phyloP scores from a whole-genome alignment of 2,113 vertebrate genomes.

The Ellobius talpinus region DNA sequence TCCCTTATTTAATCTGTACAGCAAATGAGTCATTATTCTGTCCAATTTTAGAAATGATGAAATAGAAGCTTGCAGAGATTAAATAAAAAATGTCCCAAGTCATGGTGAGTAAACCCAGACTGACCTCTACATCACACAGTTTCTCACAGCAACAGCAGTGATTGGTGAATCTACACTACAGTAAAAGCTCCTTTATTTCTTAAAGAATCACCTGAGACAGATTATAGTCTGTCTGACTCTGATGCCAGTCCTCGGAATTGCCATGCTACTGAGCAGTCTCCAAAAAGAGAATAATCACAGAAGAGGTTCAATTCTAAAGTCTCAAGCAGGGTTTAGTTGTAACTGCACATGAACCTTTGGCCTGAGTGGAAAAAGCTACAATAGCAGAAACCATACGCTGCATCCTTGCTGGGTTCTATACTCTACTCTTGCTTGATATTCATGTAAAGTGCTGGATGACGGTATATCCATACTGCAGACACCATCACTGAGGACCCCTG shows the following conservation, averaged over 20 bases:
- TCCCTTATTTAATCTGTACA: not conserved
- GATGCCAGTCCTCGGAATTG: not conserved
- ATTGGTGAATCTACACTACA: not conserved
- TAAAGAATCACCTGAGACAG: not conserved
- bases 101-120: not conserved
- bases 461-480: not conserved
- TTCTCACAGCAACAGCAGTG: not conserved
- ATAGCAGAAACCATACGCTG: not conserved
- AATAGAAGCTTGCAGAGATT: not conserved
- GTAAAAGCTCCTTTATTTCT: not conserved
- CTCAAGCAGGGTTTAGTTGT: not conserved
- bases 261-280: not conserved
- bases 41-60: not conserved
- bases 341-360: not conserved
- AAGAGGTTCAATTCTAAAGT: not conserved
- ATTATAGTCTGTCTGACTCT: not conserved
- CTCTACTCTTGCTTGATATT: not conserved
- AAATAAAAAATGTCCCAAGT: slow-evolving; percentile 18
- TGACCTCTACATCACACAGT: not conserved
- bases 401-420: not conserved
- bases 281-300: not conserved
- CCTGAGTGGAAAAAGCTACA: not conserved
- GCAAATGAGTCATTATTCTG: not conserved
- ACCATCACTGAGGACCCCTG: not conserved
- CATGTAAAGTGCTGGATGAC: not conserved